phyloP scores from a whole-genome alignment of 2,113 vertebrate genomes.

The Rhynchopsitta pachyrhyncha region DNA sequence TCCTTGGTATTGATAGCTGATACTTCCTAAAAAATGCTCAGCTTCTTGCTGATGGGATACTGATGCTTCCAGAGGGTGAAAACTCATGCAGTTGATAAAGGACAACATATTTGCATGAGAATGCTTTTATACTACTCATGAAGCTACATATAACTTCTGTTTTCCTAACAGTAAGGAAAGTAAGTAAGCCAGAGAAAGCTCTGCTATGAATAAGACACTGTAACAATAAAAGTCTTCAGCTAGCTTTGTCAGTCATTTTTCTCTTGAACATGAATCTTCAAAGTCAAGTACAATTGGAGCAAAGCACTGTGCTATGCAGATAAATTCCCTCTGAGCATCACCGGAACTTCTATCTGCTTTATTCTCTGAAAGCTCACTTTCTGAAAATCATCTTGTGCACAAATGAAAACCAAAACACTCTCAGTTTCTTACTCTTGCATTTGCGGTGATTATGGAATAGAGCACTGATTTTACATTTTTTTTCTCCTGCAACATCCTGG shows the following conservation, averaged over 20 bases:
- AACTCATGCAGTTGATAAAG: not conserved
- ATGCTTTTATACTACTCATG: not conserved
- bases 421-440: not conserved
- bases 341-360: not conserved
- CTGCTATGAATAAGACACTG: not conserved
- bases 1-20: not conserved
- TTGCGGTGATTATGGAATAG: not conserved
- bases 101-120: not conserved
- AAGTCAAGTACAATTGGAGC: not conserved
- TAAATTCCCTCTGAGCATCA: not conserved
- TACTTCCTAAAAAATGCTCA: not conserved
- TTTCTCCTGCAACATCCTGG: not conserved
- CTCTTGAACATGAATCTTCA: not conserved
- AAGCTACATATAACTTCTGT: not conserved
- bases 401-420: not conserved
- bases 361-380: not conserved
- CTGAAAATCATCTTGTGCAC: not conserved
- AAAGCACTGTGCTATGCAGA: not conserved
- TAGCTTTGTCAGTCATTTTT: not conserved
- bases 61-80: not conserved
- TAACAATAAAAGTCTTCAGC: not conserved
- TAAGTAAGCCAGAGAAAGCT: not conserved
- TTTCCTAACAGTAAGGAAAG: not conserved
- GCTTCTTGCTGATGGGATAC: not conserved
- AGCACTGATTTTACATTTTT: not conserved